Evolutionary conservation across 2,888 invertebrate genomes (phyloP).

Genomic region (Phyllotreta striolata): DNA sequence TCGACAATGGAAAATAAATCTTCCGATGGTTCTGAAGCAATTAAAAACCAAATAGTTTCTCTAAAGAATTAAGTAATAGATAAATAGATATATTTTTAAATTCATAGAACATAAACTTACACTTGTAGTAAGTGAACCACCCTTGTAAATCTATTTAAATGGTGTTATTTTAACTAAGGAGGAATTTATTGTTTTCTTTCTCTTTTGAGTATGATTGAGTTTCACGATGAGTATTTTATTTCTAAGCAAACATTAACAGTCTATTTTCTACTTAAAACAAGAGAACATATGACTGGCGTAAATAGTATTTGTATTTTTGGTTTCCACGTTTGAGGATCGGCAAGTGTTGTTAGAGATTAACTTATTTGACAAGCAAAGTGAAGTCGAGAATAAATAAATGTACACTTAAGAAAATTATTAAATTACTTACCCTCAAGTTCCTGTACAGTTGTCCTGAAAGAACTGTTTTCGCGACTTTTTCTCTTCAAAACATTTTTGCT

Average conservation of each 20-base stretch:
- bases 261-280: slow-evolving; percentile 14
- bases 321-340: not conserved
- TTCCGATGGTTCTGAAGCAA: slow-evolving; percentile 15
- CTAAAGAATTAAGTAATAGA: not conserved
- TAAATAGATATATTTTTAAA: not conserved
- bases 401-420: not conserved
- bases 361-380: too few relatives aligned
- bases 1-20: slow-evolving; percentile 20
- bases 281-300: slow-evolving; percentile 8
- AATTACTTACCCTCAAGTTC: slow-evolving; percentile 4
- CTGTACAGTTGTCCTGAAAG: not conserved
- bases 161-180: slow-evolving; percentile 3
- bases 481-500: slow-evolving; percentile 1
- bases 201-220: slow-evolving; percentile 3
- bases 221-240: not conserved
- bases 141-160: not conserved
- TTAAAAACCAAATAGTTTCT: not conserved
- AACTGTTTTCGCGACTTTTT: slow-evolving; percentile 14
- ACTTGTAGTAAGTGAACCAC: not conserved
- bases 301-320: slow-evolving; percentile 3
- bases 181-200: slow-evolving; percentile 4
- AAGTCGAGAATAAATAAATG: too few relatives aligned
- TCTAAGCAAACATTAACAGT: slow-evolving; percentile 12
- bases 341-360: too few relatives aligned
- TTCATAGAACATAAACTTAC: too few relatives aligned